These are phyloP conservation scores for Microplitis deprimator DNA, from an alignment of 2,888 invertebrate species.

Conservation along the genomic window DNA sequence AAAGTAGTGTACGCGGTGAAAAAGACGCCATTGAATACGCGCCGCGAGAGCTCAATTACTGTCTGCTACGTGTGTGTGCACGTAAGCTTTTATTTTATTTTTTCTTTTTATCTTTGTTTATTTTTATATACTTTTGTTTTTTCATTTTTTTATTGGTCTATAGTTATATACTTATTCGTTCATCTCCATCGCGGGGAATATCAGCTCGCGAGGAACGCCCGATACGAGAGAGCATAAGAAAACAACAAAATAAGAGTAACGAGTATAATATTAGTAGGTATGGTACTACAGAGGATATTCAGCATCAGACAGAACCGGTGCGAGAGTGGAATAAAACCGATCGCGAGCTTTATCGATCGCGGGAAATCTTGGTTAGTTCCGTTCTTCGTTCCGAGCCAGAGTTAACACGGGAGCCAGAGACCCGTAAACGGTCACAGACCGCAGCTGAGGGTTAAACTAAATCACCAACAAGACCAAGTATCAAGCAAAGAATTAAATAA, in stretches of 20 bases:
- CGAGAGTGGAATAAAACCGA: slow-evolving; percentile 5
- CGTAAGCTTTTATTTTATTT: neutral
- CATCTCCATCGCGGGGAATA: slow-evolving; percentile 9
- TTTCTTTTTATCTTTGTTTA: neutral
- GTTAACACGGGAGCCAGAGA: neutral
- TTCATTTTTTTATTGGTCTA: neutral
- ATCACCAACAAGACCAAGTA: neutral
- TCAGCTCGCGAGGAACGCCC: slow-evolving; percentile 18
- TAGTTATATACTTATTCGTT: neutral
- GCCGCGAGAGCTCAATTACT: slow-evolving; percentile 37
- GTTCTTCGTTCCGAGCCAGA: neutral
- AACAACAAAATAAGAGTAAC: slow-evolving; percentile 1
- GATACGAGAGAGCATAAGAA: neutral
- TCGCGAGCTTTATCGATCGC: slow-evolving; percentile 33
- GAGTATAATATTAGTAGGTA: slow-evolving; percentile 2
- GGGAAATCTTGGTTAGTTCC: slow-evolving; percentile 34
- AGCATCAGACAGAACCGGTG: neutral
- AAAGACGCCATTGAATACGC: slow-evolving; percentile 35
- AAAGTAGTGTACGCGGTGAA: slow-evolving; percentile 5
- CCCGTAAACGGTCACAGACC: slow-evolving; percentile 32
- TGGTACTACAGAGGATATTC: neutral
- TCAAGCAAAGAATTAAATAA: neutral
- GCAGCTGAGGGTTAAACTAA: slow-evolving; percentile 16
- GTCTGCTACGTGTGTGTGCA: slow-evolving; percentile 19
- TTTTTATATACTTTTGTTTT: slow-evolving; percentile 13